Conservation (phyloP, 2,113 vertebrate genomes). For the Seriola dumerili region DNA sequence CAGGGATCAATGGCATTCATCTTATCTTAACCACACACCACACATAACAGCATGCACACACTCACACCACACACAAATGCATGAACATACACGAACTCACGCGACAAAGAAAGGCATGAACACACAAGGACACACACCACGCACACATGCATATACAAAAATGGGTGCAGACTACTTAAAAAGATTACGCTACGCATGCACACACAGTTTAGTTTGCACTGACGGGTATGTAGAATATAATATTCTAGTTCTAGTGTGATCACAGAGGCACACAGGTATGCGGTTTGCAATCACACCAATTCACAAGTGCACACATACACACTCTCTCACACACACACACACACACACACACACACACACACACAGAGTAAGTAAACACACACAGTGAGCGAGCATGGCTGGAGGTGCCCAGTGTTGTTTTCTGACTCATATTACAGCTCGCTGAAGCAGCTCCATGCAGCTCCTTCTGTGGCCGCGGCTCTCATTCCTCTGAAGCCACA, state of each 20-base stretch:
- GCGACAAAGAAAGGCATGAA: not conserved
- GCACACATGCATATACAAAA: not conserved
- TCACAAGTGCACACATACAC: conserved; percentile 8
- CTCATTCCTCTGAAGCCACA: conserved; percentile 81
- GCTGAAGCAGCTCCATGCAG: conserved; percentile 54
- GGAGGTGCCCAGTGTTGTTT: conserved; percentile 72
- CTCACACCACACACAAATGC: conserved; percentile 14
- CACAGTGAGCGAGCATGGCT: conserved; percentile 51
- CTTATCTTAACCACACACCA: conserved; percentile 25
- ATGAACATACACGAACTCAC: not conserved
- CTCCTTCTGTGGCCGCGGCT: conserved; percentile 65
- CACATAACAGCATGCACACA: not conserved
- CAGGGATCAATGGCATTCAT: conserved; percentile 18
- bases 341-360: conserved; percentile 13
- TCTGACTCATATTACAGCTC: conserved; percentile 68
- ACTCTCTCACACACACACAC: conserved; percentile 4
- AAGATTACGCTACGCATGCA: not conserved
- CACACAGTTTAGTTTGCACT: conserved; percentile 1
- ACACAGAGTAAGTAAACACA: conserved; percentile 20
- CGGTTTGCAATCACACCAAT: conserved; percentile 15
- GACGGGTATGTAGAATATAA: not conserved
- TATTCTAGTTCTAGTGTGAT: not conserved
- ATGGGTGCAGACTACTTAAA: not conserved
- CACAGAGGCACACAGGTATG: conserved; percentile 5
- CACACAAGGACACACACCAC: not conserved